Evolutionary conservation across 2,888 invertebrate species (phyloP), one percentile per base, ranked within the genome.

Genomic region (Pinctada fucata): DNA sequence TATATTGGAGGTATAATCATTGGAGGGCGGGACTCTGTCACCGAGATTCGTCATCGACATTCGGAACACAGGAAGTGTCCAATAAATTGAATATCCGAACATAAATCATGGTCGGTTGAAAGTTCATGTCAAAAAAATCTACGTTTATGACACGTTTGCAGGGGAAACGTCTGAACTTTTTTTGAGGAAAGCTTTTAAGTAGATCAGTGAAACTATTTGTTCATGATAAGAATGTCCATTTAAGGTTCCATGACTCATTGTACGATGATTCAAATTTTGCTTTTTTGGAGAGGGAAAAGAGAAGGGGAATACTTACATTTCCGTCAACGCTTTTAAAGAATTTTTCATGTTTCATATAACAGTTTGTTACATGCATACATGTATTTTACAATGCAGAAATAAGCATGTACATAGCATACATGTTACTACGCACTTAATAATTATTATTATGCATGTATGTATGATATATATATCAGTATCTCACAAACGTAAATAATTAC

Each of bases 21-120:
- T 31, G 45, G 16, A 45, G 31, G 58, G 58, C 6, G 58, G 58
- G 58, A 13, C 58, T 6, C 13, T 58, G 58, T 58, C 58, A 58
- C 58, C 6, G 13, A 58, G 6, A 10, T 58, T 31, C 10, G 10
- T 16, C 67, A 67, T 45, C 3, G 66, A 66, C 45, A 31, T 45
- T 16, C 45, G 2, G 45, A 2, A 67, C n/a, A 67, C 31, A 67
- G 67, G 67, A 67, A 67, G 67, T 67, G 67, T 67, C 67, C 31
- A 67, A 31, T 67, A 58, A 58, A 58, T 58, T 58, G 58, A 58
- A 58, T 13, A 58, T 6, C 58, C 8, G 58, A 58, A 58, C 58
- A 58, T 58, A 58, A 58, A 58, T 58, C 58, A 58, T 10, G 13
- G 58, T 6, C 8, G 13, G 58, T 6, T 58, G 58, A 58, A 58